Evolutionary conservation across 2,888 invertebrate genomes (phyloP), one percentile per base, ranked within the genome.

Genomic region (Frankliniella intonsa): DNA sequence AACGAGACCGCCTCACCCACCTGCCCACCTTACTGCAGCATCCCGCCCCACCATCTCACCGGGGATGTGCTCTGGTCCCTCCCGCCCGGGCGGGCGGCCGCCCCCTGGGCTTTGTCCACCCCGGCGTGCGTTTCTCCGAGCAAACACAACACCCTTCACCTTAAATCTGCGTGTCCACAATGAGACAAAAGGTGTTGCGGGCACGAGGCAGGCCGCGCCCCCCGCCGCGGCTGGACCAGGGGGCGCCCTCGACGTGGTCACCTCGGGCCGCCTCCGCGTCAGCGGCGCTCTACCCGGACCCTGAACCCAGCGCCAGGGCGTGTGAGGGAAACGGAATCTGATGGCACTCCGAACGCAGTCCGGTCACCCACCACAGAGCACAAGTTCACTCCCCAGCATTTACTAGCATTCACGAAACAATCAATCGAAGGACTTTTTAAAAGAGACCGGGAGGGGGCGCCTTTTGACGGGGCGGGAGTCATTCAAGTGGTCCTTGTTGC

Each of bases 321-420:
- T 55, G 55, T 9, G 7, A 17, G 55, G 14, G 14, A 10, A 12
- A 7, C 62, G 14, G 62, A 38, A 38, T 17, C 14, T 62, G 38
- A 5, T 38, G 62, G 5, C 62, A 17, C 62, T 62, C n/a, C 62
- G 62, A n/a, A 62, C 62, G 62, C 17, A n/a, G 62, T n/a, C 38
- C 38, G 38, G 38, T 38, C 38, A 38, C 38, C 38, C 38, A 38
- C 38, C 38, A 5, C 38, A 38, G 38, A 38, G 14, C 55, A 55
- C 55, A 17, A n/a, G 62, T 19, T 62, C 62, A 62, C 62, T 62
- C 62, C 62, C 14, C 62, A 7, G 62, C 7, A 17, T 19, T 62
- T 62, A 62, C 62, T 19, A n/a, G 62, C 62, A 62, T 62, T 62
- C 62, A 62, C 62, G 62, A 62, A 62, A 62, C 62, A 62, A 62